Percentiles rank a stretch among this genome's conserved stretches.
These are phyloP conservation scores for Gopherus flavomarginatus DNA, from an alignment of 2,113 vertebrate genomes.

Conservation along the genomic window DNA sequence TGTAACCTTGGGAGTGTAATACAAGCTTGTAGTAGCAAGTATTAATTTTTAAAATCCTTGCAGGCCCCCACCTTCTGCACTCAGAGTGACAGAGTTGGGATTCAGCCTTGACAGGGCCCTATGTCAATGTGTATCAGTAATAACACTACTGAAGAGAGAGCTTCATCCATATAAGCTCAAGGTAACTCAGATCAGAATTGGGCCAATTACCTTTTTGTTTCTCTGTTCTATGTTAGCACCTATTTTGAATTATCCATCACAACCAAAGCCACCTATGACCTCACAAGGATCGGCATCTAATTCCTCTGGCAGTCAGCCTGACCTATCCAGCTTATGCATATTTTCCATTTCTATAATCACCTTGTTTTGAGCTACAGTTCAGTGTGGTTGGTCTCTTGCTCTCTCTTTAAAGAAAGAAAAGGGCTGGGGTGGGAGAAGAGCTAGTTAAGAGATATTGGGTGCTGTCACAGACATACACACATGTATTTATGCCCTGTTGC, in stretches of 20 bases:
- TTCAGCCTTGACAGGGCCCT: background rate
- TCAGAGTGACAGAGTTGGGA: no score
- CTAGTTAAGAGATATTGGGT: background rate
- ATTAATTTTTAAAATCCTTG: no score
- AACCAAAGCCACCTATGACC: background rate
- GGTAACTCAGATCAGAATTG: background rate
- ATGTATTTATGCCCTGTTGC: background rate
- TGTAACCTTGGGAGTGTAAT: no score
- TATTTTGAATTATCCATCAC: background rate
- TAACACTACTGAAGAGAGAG: background rate
- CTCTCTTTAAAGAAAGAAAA: background rate
- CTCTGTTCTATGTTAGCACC: background rate
- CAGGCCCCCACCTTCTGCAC: no score
- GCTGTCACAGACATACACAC: background rate
- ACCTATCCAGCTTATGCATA: background rate
- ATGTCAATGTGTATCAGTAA: accelerated
- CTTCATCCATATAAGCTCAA: background rate
- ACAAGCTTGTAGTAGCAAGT: no score
- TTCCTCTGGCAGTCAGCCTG: background rate
- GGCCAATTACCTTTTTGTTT: background rate
- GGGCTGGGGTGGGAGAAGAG: background rate
- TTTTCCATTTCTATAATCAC: background rate
- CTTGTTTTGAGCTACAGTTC: background rate
- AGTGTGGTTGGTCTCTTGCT: background rate
- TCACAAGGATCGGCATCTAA: background rate